Conservation (phyloP, 2,113 vertebrate genomes). For the Scomber colias region DNA sequence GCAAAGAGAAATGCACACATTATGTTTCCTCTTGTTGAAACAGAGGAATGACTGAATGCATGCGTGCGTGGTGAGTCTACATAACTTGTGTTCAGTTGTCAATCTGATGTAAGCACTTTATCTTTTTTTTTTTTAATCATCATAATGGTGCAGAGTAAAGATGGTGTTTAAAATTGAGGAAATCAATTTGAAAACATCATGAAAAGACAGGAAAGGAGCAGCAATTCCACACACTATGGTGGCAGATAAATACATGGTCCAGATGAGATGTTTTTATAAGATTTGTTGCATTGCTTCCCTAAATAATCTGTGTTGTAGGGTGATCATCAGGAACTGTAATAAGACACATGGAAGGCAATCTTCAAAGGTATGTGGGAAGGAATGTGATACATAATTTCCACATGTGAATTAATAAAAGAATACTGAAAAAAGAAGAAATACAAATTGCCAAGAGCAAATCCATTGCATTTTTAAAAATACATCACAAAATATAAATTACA, state of each 20-base stretch:
- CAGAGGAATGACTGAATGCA: constrained; percentile 5
- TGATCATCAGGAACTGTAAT: neutral
- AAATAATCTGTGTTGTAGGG: constrained; percentile 10
- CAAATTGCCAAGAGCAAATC: neutral
- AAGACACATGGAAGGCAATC: neutral
- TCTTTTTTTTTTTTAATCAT: neutral
- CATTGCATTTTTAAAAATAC: neutral
- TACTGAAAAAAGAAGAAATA: neutral
- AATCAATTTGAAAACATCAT: neutral
- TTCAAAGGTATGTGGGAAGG: neutral
- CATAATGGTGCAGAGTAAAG: neutral
- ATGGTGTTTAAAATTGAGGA: neutral
- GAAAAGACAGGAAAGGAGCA: neutral
- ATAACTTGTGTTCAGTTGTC: constrained; percentile 18
- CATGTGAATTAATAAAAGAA: neutral
- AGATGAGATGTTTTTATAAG: too few relatives aligned
- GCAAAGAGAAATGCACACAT: constrained; percentile 6
- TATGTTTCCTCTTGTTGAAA: constrained; percentile 1
- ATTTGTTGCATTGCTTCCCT: constrained; percentile 4
- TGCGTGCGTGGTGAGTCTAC: constrained; percentile 32
- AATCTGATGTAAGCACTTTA: neutral
- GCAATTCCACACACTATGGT: neutral
- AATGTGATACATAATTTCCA: neutral
- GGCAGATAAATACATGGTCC: neutral
- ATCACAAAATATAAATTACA: too few relatives aligned